Percentiles rank a stretch among this genome's conserved stretches.
Conservation (phyloP, 2,113 vertebrate species). For the Leucopternis melanops region DNA sequence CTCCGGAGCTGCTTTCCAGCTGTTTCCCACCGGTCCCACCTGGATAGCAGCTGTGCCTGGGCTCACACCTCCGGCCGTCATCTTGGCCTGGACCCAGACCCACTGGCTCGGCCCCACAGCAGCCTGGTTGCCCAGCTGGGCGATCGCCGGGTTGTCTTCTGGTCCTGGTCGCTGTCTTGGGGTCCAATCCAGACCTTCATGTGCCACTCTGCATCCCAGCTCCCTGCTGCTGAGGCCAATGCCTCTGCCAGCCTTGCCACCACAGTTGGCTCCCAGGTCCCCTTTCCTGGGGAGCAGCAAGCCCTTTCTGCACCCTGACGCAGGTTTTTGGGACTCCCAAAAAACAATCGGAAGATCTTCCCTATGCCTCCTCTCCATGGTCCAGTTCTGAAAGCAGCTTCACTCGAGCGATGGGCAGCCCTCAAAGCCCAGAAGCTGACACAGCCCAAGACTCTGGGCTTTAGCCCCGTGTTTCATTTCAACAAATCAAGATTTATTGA, state of each 20-base stretch:
- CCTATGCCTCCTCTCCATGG: accelerated
- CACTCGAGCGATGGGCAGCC: not conserved
- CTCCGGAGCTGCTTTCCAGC: too few species aligned
- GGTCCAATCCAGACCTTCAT: too few species aligned
- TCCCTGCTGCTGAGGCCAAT: not conserved
- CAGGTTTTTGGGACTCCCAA: not conserved
- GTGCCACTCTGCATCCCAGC: not conserved
- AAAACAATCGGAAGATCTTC: not conserved
- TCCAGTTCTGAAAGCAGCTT: not conserved
- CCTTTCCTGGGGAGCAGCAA: not conserved
- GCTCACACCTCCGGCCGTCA: too few species aligned
- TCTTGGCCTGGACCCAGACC: too few species aligned
- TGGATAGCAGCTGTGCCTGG: too few species aligned
- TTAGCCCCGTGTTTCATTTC: not conserved
- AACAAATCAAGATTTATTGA: not conserved
- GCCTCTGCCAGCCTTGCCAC: not conserved
- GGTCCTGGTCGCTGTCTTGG: accelerated
- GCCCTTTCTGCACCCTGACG: not conserved
- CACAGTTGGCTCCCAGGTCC: not conserved
- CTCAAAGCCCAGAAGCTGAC: not conserved
- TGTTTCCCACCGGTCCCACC: too few species aligned
- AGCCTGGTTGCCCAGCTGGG: too few species aligned
- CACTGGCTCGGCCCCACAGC: too few species aligned
- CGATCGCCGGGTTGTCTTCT: accelerated
- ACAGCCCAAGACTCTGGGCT: not conserved